phyloP scores from a whole-genome alignment of 2,888 invertebrate genomes.

The Xanthia togata region DNA sequence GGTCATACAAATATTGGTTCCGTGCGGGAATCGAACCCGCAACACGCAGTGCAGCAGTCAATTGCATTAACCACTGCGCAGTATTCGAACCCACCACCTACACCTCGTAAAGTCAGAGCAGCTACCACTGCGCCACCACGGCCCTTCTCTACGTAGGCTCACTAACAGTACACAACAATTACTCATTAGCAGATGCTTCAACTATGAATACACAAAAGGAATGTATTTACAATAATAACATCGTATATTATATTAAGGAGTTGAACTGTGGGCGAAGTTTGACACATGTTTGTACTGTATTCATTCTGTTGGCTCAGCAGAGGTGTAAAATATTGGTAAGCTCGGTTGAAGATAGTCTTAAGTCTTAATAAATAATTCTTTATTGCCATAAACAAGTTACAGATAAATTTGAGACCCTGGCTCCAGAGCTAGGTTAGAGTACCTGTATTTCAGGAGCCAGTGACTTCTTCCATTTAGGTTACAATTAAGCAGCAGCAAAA shows the following conservation, averaged over 20 bases:
- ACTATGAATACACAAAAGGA: slow-evolving; percentile 22
- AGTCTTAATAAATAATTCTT: no score
- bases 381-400: no score
- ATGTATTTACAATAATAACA: slow-evolving; percentile 40
- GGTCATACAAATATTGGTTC: no score
- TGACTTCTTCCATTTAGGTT: no score
- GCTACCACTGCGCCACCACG: not conserved
- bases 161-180: slow-evolving; percentile 28
- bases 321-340: slow-evolving; percentile 16
- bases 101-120: not conserved
- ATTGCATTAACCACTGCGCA: no score
- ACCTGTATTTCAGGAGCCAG: no score
- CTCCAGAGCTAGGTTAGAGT: no score
- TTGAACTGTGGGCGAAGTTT: slow-evolving; percentile 46
- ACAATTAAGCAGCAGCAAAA: no score
- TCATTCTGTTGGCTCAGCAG: slow-evolving; percentile 23
- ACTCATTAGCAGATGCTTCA: slow-evolving; percentile 20
- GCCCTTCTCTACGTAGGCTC: slow-evolving; percentile 6
- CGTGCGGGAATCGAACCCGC: no score
- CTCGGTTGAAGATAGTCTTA: not conserved
- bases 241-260: slow-evolving; percentile 32
- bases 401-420: no score
- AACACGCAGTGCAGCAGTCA: no score
- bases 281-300: slow-evolving; percentile 23
- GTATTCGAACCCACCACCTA: not conserved